Evolutionary conservation across 2,888 invertebrate species (phyloP).

Genomic region (Rhaphigaster nebulosa): DNA sequence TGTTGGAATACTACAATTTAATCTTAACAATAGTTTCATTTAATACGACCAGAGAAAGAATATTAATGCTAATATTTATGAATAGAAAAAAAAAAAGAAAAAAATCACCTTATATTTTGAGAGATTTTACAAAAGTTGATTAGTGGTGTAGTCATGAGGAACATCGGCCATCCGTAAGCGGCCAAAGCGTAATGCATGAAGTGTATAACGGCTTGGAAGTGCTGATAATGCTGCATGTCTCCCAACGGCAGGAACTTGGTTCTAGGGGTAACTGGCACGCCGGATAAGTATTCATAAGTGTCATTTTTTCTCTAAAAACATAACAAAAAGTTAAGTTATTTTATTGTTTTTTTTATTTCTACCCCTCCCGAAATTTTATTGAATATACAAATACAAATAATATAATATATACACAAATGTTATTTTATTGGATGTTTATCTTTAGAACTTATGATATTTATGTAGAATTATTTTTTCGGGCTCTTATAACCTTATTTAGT

Average conservation of each 20-base stretch:
- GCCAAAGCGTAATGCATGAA: slow-evolving; percentile 88
- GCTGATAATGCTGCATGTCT: slow-evolving; percentile 79
- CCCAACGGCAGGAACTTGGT: slow-evolving; percentile 86
- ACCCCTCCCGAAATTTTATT: no score
- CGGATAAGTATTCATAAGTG: slow-evolving; percentile 87
- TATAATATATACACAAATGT: no score
- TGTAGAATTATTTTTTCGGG: no score
- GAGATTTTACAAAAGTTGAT: slow-evolving; percentile 81
- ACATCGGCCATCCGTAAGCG: slow-evolving; percentile 92
- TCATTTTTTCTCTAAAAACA: slow-evolving; percentile 80
- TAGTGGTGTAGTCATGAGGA: slow-evolving; percentile 79
- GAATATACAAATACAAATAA: no score
- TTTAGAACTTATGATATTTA: no score
- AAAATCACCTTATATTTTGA: slow-evolving; percentile 74
- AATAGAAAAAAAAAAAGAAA: neutral
- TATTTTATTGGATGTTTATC: no score
- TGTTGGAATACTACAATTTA: no score
- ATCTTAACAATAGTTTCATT: no score
- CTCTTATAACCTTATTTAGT: no score
- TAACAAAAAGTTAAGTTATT: neutral
- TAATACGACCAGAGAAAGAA: no score
- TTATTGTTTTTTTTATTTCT: no score
- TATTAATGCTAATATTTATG: neutral
- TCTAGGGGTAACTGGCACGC: slow-evolving; percentile 84
- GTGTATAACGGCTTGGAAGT: slow-evolving; percentile 82